Evolutionary conservation across 2,888 invertebrate genomes (phyloP), one percentile per base, ranked within the genome.

Genomic region (Polydrusus tereticollis): DNA sequence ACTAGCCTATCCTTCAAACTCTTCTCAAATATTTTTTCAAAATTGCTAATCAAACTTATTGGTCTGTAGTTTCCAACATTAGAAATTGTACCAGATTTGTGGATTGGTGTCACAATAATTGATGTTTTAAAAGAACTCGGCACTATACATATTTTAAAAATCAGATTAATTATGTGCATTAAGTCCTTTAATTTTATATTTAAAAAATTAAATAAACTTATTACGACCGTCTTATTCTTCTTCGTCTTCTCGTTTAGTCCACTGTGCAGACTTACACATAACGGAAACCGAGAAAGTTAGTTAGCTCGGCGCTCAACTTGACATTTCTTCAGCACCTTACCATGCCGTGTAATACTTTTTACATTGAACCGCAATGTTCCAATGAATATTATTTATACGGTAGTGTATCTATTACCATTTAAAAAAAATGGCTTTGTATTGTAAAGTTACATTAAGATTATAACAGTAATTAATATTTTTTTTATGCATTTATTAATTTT

Each of bases 271-370:
- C 38, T 55, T 55, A 59, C n/a, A n/a, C n/a, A n/a, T 68, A 68
- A 68, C 60, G 60, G 68, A 60, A 60, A 68, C 59, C 36, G 68
- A 60, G 68, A 68, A 68, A 68, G 68, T 67, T 21, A 64, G n/a
- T 14, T 21, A 64, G n/a, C 21, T 52, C 38, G 33, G 14, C 57
- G 65, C 57, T 63, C 65, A 65, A 65, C 65, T 65, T 65, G 65
- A 65, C 62, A 69, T 70, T 70, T 70, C 64, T 70, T 59, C 63
- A 64, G 43, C 64, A 63, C 20, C 57, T 21, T 64, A 41, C 20
- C 36, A 36, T 64, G 38, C 38, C 64, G 58, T 70, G 59, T 63
- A 64, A 58, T 64, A 64, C 69, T 64, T 70, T 70, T 65, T 65
- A 43, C 41, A 57, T 57, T 43, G 55, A 43, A 43, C 41, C 41